Evolutionary conservation across 2,797 vertebrate species (phyloP), one percentile per base, ranked within the genome.

Genomic region (Rhinatrema bivittatum): DNA sequence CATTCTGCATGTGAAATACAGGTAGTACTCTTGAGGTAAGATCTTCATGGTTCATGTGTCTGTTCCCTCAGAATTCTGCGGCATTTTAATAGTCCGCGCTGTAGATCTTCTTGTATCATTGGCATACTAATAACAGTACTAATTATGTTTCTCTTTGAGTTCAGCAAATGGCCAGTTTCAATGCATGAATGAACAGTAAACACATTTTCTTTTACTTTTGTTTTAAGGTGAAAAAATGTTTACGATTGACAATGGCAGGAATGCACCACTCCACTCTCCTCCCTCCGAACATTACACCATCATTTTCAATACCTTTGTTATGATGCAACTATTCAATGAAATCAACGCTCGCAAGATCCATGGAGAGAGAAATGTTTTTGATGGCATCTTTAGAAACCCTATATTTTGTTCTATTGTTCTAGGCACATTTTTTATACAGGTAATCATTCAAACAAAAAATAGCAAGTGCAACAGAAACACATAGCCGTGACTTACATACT

Each of bases 281-380:
- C 94, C 94, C 6, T 97, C 96, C 0, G 96, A 99, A 41, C 96
- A 99, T 68, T 99, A 99, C 70, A 98, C 96, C 64, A 97, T 99
- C 70, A 96, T 99, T 75, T 99, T 99, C 82, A 99, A 99, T 78
- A 93, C 93, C 29, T 99, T 99, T 7, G 96, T 99, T 70, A 90
- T 99, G 91, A 99, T 99, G 96, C 96, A 99, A 69, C 89, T 99
- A 43, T 99, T 98, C 71, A 99, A 99, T 3, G 96, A 99, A 70
- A 92, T 99, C 75, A 99, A 99, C 0, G 94, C 96, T 16, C 89
- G 94, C 25, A 99, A 99, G 65, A 98, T 99, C 76, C 96, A 99
- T 0, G 94, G 96, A 0, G 96, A 99, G 79, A 87, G 94, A 51
- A 99, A 99, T 2, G 96, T 99, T 56, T 99, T 99, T 5, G 91